A percentile compares a stretch with the other conserved stretches of the same genome.
These are phyloP conservation scores for Apotomis betuletana DNA, from an alignment of 2,888 invertebrate genomes.

Conservation along the genomic window DNA sequence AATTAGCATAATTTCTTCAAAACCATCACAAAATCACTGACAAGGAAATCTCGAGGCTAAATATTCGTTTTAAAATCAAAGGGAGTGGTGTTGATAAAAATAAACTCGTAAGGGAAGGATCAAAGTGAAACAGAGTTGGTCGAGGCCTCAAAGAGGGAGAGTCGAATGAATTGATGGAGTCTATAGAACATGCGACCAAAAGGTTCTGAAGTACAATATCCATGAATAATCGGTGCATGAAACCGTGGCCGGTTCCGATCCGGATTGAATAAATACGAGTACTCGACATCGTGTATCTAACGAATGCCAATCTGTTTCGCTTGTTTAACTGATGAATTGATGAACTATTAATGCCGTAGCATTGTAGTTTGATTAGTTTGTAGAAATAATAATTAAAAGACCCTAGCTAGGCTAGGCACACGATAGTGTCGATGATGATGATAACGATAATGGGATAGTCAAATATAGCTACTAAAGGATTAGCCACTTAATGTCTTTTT, in stretches of 20 bases:
- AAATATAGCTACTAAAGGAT: no score
- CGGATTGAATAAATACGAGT: conserved; percentile 4
- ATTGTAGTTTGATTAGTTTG: no score
- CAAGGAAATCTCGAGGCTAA: conserved; percentile 34
- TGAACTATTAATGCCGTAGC: background rate
- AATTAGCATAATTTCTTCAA: conserved; percentile 37
- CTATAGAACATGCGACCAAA: background rate
- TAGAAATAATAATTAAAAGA: no score
- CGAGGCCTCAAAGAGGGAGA: background rate
- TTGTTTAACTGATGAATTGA: background rate
- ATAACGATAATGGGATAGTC: no score
- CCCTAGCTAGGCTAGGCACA: no score
- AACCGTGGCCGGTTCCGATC: conserved; percentile 2
- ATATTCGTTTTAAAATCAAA: conserved; percentile 42
- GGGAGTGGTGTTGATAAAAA: conserved; percentile 33
- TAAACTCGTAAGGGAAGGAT: conserved; percentile 18
- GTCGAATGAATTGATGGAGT: background rate
- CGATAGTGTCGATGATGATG: no score
- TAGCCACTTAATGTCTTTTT: background rate
- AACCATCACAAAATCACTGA: conserved; percentile 34
- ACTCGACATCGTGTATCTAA: background rate
- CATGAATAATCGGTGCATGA: conserved; percentile 25
- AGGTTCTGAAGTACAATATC: conserved; percentile 7
- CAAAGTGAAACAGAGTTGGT: conserved; percentile 23
- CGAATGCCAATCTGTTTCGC: background rate